These are phyloP conservation scores for Ryuthela nishihirai DNA, from an alignment of 2,888 invertebrate species.

Conservation along the genomic window DNA sequence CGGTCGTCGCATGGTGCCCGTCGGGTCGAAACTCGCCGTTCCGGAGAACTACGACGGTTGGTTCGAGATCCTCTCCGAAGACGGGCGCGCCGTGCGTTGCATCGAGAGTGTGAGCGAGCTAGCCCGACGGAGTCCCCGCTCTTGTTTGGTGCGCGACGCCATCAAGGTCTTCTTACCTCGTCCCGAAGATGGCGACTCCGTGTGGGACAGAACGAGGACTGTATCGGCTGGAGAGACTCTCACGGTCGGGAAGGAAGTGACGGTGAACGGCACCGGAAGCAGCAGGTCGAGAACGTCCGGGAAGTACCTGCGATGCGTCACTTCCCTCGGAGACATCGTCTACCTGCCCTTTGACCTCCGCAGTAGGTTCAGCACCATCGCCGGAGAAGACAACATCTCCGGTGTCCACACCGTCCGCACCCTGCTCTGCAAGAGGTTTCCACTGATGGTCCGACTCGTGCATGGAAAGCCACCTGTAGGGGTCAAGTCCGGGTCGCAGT, in stretches of 20 bases:
- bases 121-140: constrained; percentile 55
- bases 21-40: constrained; percentile 75
- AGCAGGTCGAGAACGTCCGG: constrained; percentile 11
- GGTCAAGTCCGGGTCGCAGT: constrained; percentile 49
- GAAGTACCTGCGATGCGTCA: constrained; percentile 74
- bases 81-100: constrained; percentile 83
- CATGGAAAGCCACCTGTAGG: constrained; percentile 79
- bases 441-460: constrained; percentile 84
- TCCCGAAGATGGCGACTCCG: constrained; percentile 44
- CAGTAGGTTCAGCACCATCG: constrained; percentile 87
- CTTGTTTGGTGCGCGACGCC: constrained; percentile 73
- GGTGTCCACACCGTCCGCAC: constrained; percentile 92
- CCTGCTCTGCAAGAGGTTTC: constrained; percentile 81
- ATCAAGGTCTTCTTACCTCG: constrained; percentile 60
- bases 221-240: constrained; percentile 77
- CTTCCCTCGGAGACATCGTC: constrained; percentile 76
- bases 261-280: constrained; percentile 2
- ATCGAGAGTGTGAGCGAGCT: constrained; percentile 84
- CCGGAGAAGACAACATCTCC: constrained; percentile 88
- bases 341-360: constrained; percentile 79
- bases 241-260: constrained; percentile 61
- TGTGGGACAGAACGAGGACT: constrained; percentile 57
- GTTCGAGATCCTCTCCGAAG: constrained; percentile 90
- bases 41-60: constrained; percentile 83
- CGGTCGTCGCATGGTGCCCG: constrained; percentile 53